phyloP scores from a whole-genome alignment of 1,140 invertebrate genomes.

The Zophobas atratus region DNA sequence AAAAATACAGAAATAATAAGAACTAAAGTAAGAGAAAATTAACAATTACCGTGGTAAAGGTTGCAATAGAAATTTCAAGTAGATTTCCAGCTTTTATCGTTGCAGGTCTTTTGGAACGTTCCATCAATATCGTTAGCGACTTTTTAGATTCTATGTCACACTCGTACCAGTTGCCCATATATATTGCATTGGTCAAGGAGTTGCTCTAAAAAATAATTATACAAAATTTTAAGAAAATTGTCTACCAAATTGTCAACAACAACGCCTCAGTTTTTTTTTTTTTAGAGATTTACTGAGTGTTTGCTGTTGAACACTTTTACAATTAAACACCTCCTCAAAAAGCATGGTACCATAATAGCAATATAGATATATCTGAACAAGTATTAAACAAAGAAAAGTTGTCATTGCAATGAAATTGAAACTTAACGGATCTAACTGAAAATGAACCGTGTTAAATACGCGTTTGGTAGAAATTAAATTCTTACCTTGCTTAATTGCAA shows the following conservation, averaged over 20 bases:
- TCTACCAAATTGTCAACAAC: too few relatives aligned
- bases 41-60: conserved; percentile 3
- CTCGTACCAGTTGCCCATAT: conserved; percentile 43
- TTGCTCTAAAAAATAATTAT: conserved; percentile 45
- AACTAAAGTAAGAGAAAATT: not conserved
- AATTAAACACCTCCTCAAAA: conserved; percentile 22
- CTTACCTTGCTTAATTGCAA: not conserved
- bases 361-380: conserved; percentile 40
- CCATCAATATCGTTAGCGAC: conserved; percentile 47
- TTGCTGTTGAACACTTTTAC: too few relatives aligned
- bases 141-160: conserved; percentile 51
- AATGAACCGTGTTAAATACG: too few relatives aligned
- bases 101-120: conserved; percentile 48
- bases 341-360: conserved; percentile 35
- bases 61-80: not conserved
- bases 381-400: not conserved
- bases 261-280: too few relatives aligned
- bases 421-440: conserved; percentile 2
- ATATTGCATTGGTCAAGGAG: conserved; percentile 35
- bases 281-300: too few relatives aligned
- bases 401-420: conserved; percentile 22
- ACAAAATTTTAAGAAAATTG: too few relatives aligned
- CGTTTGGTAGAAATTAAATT: too few relatives aligned
- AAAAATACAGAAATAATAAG: not conserved
- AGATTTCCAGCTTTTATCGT: conserved; percentile 3